Evolutionary conservation across 1,140 invertebrate genomes (phyloP), one percentile per base, ranked within the genome.

Genomic region (Yoshiicerus persimilis): DNA sequence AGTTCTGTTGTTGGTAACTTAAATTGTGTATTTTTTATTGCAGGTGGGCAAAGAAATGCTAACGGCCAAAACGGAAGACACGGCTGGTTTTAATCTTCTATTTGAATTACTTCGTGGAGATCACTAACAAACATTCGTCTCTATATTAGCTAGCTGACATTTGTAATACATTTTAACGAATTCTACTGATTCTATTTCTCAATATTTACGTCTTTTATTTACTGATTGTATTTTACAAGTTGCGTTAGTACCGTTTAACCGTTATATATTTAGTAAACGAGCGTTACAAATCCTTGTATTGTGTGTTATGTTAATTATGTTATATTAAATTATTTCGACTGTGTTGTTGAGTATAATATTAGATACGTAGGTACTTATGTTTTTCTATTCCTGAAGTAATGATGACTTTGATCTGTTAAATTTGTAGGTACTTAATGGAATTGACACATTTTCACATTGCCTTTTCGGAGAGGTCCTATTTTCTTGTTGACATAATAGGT

Each of bases 101-200:
- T 98, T 99, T 96, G 98, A 99, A 93, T 94, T 99, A 62, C 93
- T 99, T 62, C 95, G 98, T 92, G 97, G 97, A 90, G 97, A 98
- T 93, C 96, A 97, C 93, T 97, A 94, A 62, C 83, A 84, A 62
- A 84, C 38, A 41, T 84, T 47, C 38, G 39, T 84, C 32, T 41
- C 25, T 47, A 84, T 41, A 84, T 47, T 84, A 84, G 25, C 56
- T 47, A 84, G 39, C 83, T 80, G 75, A 80, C 75, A 36, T 80
- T 80, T 80, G 75, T 80, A 80, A 32, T 80, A 80, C 75, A 80
- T 80, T 80, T 80, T 80, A 80, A 80, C 32, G 75, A 80, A 80
- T 80, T 34, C 34, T 80, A 80, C 36, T 30, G 27, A 27, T n/a
- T 34, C 32, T 80, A 80, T 80, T 34, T 80, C 32, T 80, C 75